Evolutionary conservation across 1,140 invertebrate species (phyloP).

Genomic region (Drosophila ohnishii): DNA sequence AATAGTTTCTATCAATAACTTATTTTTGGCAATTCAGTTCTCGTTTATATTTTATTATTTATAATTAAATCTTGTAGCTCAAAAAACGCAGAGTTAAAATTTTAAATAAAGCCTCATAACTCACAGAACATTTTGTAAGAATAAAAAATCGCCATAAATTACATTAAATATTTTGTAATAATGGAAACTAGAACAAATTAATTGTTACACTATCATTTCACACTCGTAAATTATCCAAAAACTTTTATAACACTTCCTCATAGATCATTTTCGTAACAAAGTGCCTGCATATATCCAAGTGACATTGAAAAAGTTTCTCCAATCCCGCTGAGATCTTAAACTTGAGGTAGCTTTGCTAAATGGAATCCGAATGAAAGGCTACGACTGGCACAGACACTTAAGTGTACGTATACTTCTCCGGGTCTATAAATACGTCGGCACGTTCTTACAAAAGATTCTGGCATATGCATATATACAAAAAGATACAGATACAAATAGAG

Average conservation of each 20-base stretch:
- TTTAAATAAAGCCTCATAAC: neutral
- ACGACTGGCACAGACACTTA: conserved; percentile 14
- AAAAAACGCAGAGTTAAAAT: neutral
- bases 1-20: too few relatives aligned
- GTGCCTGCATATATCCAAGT: conserved; percentile 5
- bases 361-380: conserved; percentile 34
- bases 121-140: neutral
- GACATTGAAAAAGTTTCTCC: conserved; percentile 31
- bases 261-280: conserved; percentile 11
- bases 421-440: conserved; percentile 52
- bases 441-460: conserved; percentile 45
- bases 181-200: neutral
- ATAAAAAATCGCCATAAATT: neutral
- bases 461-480: conserved; percentile 9
- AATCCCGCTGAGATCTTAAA: conserved; percentile 24
- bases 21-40: too few relatives aligned
- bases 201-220: neutral
- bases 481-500: neutral
- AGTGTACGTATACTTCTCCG: conserved; percentile 6
- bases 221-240: neutral
- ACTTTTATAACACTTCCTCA: neutral
- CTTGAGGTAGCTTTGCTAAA: conserved; percentile 21
- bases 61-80: neutral
- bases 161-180: neutral
- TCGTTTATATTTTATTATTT: too few relatives aligned